Base-by-base conservation (phyloP, 2,113 vertebrate genomes). In the Galeopterus variegatus region DNA sequence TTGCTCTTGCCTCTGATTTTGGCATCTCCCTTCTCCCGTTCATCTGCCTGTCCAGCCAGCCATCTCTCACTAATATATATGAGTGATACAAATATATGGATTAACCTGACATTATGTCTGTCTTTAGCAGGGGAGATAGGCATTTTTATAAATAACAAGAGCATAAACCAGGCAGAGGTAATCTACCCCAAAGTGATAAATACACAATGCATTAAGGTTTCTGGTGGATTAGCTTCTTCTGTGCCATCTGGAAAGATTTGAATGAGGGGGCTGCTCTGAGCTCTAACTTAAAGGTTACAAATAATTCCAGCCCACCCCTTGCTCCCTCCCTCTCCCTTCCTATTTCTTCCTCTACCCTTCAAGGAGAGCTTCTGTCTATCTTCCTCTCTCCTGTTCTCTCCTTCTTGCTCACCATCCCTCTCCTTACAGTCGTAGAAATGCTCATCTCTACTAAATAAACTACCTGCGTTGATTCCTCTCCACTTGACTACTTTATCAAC, bases 101-200 rank as follows among this genome's bases (percentile, higher is more conserved):
- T 50, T n/a, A 5, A 52, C 58, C 28, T 18, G 4, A 72, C 31
- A 26, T 5, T 4, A 26, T 82, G 18, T 76, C 13, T 84, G 18
- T 41, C 36, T n/a, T 76, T 75, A 36, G 31, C 17, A 10, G 23
- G 19, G 24, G 50, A 31, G 7, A 33, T 9, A 19, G 33, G 9
- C 26, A 18, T 41, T 67, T 70, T 92, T 50, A 6, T 31, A 90
- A 88, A 93, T 50, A 50, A 7, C 26, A 36, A 19, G 8, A 10
- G 1, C n/a, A n/a, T 36, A 31, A 54, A 81, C 6, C 21, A 54
- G 48, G 33, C 6, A 8, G 45, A 19, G 17, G 8, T 84, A 3
- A 89, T 85, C 88, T 72, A 48, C 58, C 41, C 54, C 73, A 33
- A 52, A 88, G 41, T 93, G 36, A 62, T n/a, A 70, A 81, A 73